Percentiles rank a stretch among this genome's conserved stretches.
Evolutionary conservation across 2,797 vertebrate genomes (phyloP).

Genomic region (Geotrypetes seraphini): DNA sequence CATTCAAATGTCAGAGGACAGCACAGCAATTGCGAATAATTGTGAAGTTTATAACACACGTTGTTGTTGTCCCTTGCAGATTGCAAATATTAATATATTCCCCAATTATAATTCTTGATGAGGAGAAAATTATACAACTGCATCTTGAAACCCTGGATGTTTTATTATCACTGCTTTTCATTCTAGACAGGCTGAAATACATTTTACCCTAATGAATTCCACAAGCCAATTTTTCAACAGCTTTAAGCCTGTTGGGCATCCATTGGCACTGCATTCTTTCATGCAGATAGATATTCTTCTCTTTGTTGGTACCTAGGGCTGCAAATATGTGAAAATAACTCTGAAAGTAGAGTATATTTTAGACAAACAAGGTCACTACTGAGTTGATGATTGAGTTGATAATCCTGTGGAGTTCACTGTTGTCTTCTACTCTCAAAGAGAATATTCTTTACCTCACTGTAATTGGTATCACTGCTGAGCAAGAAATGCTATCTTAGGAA

Average conservation of each 20-base stretch:
- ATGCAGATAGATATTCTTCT: slow-evolving; percentile 18
- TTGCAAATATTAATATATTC: slow-evolving; percentile 31
- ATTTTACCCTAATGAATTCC: slow-evolving; percentile 33
- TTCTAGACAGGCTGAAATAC: slow-evolving; percentile 17
- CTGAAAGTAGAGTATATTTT: slow-evolving; percentile 13
- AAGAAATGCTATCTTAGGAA: neutral
- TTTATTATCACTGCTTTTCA: slow-evolving; percentile 25
- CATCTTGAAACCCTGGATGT: slow-evolving; percentile 20
- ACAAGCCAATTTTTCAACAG: slow-evolving; percentile 29
- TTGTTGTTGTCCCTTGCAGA: slow-evolving; percentile 4
- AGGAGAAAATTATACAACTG: slow-evolving; percentile 30
- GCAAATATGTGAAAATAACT: slow-evolving; percentile 18
- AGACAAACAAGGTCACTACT: slow-evolving; percentile 20
- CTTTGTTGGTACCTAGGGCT: slow-evolving; percentile 12
- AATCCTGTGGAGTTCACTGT: slow-evolving; percentile 4
- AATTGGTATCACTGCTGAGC: neutral
- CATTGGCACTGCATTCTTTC: slow-evolving; percentile 15
- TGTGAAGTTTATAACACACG: slow-evolving; percentile 24
- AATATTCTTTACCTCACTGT: neutral
- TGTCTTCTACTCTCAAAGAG: neutral
- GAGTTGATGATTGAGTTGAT: slow-evolving; percentile 4
- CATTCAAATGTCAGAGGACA: slow-evolving; percentile 17
- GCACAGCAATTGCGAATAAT: slow-evolving; percentile 12
- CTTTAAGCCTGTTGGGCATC: slow-evolving; percentile 28
- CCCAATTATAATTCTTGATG: slow-evolving; percentile 27